Base-by-base conservation (phyloP, 2,113 vertebrate genomes). In the Microcebus griseorufus region DNA sequence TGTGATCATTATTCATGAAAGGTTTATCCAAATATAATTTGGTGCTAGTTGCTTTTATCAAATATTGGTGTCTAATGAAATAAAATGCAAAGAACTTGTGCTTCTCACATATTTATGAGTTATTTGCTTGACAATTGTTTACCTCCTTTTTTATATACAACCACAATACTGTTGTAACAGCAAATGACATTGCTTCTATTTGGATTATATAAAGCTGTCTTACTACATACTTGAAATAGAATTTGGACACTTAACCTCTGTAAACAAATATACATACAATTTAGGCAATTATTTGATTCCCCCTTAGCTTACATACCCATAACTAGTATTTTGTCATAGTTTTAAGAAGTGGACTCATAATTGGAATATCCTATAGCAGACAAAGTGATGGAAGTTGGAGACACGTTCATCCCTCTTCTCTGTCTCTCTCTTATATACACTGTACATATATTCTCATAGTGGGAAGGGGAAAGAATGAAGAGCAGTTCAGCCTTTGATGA, bases 1-100 rank as follows among this genome's bases (percentile, higher is more conserved):
- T 98, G 80, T 97, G 95, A 98, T 98, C 89, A 98, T 98, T 98
- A 98, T 98, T 98, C 98, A 97, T 98, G 96, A 94, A 98, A 98
- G 42, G 86, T 98, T 98, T 98, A 98, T 97, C 97, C 94, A 98
- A 97, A 98, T 98, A 98, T 98, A 98, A 98, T 98, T 98, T 98
- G 91, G 48, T 96, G 90, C 73, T 98, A 98, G 90, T 96, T 98
- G 80, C 97, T 98, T 98, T 98, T 96, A 98, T 97, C 94, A 97
- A 97, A 97, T 97, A 97, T 94, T 98, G 78, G 90, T 97, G 39
- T 98, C 86, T 98, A 97, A 97, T 97, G 98, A 97, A 98, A 98
- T 98, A 98, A 98, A 98, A 98, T 93, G 75, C 97, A 97, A 98
- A 97, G 48, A 79, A 97, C 82, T 93, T 96, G 84, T 72, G 87